These are phyloP conservation scores for Cyanoliseus patagonus DNA, from an alignment of 2,113 vertebrate species.

Conservation along the genomic window DNA sequence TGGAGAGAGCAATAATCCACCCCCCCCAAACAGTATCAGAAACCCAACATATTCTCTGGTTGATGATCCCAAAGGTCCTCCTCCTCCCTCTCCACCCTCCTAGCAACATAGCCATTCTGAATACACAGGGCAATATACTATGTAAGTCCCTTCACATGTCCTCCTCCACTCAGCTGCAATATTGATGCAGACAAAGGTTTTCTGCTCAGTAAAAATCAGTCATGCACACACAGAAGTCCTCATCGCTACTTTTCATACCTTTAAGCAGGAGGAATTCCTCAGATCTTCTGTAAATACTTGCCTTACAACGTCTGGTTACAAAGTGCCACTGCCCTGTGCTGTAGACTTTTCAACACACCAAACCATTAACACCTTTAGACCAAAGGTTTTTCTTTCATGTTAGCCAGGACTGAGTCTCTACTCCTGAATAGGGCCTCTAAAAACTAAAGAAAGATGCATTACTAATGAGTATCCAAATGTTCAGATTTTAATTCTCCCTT, in stretches of 20 bases:
- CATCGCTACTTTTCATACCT: background rate
- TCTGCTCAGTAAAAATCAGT: background rate
- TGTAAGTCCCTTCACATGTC: background rate
- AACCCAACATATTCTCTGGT: background rate
- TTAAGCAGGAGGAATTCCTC: background rate
- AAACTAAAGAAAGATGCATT: background rate
- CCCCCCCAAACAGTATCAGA: background rate
- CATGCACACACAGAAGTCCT: background rate
- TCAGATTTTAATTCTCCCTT: background rate
- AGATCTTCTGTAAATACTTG: background rate
- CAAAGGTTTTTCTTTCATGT: rapidly evolving
- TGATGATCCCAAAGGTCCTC: background rate
- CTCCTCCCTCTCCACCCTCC: background rate
- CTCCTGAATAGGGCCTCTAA: background rate
- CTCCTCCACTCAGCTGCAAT: background rate
- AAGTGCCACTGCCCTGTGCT: background rate
- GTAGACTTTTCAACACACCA: background rate
- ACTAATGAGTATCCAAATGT: background rate
- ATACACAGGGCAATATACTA: background rate
- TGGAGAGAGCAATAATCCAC: background rate
- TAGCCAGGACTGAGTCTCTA: background rate
- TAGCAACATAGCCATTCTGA: background rate
- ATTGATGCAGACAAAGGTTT: background rate
- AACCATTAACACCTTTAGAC: background rate
- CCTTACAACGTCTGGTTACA: background rate